These are phyloP conservation scores for Microplitis manilae DNA, from an alignment of 2,888 invertebrate species.

Conservation along the genomic window DNA sequence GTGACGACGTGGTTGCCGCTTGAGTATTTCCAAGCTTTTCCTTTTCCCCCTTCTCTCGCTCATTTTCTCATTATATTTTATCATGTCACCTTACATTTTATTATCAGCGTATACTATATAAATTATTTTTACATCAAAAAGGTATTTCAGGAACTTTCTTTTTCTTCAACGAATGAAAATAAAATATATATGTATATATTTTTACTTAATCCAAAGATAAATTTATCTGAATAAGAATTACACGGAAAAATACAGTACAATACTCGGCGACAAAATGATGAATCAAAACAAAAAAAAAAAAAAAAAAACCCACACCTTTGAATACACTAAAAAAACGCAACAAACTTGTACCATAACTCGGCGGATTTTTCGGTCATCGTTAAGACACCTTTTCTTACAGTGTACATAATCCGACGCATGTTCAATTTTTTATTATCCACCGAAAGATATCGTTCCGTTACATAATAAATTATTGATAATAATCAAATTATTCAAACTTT, in stretches of 20 bases:
- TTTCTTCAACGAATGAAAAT: too few relatives aligned
- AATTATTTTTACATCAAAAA: not conserved
- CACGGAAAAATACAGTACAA: not conserved
- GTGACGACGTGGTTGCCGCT: conserved; percentile 56
- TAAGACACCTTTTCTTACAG: not conserved
- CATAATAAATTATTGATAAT: not conserved
- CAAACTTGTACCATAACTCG: conserved; percentile 57
- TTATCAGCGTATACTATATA: not conserved
- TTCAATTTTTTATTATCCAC: not conserved
- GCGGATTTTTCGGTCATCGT: conserved; percentile 55
- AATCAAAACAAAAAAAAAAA: conserved; percentile 30
- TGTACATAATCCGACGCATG: not conserved
- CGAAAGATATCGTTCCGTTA: not conserved
- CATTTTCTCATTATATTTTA: conserved; percentile 13
- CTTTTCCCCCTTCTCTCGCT: not conserved
- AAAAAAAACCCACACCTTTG: conserved; percentile 58
- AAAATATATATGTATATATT: not conserved
- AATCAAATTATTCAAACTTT: not conserved
- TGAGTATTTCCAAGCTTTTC: conserved; percentile 2
- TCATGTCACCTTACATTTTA: not conserved
- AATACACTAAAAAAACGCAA: conserved; percentile 43
- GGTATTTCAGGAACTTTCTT: not conserved
- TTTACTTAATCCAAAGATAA: not conserved
- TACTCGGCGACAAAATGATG: not conserved
- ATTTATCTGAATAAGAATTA: conserved; percentile 14